Conservation (phyloP, 2,113 vertebrate species). For the Grus americana region DNA sequence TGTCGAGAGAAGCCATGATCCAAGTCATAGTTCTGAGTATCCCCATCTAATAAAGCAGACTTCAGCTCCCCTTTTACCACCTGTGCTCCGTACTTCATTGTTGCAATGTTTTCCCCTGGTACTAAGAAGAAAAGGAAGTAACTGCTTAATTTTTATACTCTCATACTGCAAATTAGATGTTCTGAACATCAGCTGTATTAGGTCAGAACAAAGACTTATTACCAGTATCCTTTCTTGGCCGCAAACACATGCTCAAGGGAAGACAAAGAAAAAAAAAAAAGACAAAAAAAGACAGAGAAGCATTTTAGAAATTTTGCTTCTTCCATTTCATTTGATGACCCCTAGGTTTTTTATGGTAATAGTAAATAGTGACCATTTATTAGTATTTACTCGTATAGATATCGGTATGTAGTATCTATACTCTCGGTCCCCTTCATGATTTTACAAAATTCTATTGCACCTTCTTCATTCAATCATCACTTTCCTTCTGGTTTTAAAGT, state of each 20-base stretch:
- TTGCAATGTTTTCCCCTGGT: constrained; percentile 97
- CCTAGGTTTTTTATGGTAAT: neutral
- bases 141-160: neutral
- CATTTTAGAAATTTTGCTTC: neutral
- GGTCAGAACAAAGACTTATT: neutral
- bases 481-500: neutral
- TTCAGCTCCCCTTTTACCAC: constrained; percentile 97
- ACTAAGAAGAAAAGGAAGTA: constrained; percentile 73
- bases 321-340: neutral
- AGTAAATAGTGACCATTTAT: neutral
- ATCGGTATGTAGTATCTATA: neutral
- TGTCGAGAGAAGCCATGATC: constrained; percentile 98
- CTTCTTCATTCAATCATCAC: neutral
- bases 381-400: too few species aligned
- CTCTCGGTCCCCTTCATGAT: neutral
- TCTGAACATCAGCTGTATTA: neutral
- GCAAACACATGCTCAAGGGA: neutral
- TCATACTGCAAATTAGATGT: neutral
- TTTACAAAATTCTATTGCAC: neutral
- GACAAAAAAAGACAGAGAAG: neutral
- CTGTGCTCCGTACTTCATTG: constrained; percentile 96
- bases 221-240: neutral
- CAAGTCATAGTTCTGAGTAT: constrained; percentile 98
- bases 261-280: neutral
- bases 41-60: constrained; percentile 93